Evolutionary conservation across 2,888 invertebrate genomes (phyloP), one percentile per base, ranked within the genome.

Genomic region (Cerastis leucographa): DNA sequence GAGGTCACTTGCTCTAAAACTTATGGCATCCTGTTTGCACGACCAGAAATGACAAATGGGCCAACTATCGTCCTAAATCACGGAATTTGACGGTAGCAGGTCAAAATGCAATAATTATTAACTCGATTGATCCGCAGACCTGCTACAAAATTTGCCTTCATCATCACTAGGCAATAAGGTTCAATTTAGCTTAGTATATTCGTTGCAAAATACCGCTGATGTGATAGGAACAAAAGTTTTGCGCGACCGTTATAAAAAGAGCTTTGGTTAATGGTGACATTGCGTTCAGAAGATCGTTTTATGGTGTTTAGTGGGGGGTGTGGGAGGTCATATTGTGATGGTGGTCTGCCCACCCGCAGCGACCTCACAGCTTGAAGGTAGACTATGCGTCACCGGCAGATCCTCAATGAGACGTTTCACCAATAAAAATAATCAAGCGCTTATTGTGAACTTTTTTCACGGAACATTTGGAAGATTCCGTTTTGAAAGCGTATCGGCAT

Each of bases 321-420:
- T 17, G 85, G 89, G 14, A 83, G 92, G 73, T 91, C 92, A 72
- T 35, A 78, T 80, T 88, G 77, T 35, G 73, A 8, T 92, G 93
- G 95, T 87, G 74, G 61, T 70, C 69, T 87, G 94, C 88, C 95
- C 95, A 94, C 95, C 95, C 95, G 95, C 89, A 78, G 94, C 85
- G 95, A 90, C 91, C 92, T 88, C 93, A 84, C 88, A 86, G 88
- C 88, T n/a, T 87, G 88, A 83, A 68, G 71, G 80, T 74, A 89
- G 92, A 90, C 91, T 82, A 76, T 94, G 94, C 94, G 91, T 94
- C 94, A 94, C 92, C 89, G 86, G 83, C 89, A 88, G 89, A 88
- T 84, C 88, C 87, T 87, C 84, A 87, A 89, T 90, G 90, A 92
- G 90, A 92, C 90, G 89, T 90, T 89, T 88, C 86, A 88, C 88